A percentile compares a stretch with the other conserved stretches of the same genome.
These are phyloP conservation scores for Oncorhynchus tshawytscha DNA, from an alignment of 2,113 vertebrate species.

Conservation along the genomic window DNA sequence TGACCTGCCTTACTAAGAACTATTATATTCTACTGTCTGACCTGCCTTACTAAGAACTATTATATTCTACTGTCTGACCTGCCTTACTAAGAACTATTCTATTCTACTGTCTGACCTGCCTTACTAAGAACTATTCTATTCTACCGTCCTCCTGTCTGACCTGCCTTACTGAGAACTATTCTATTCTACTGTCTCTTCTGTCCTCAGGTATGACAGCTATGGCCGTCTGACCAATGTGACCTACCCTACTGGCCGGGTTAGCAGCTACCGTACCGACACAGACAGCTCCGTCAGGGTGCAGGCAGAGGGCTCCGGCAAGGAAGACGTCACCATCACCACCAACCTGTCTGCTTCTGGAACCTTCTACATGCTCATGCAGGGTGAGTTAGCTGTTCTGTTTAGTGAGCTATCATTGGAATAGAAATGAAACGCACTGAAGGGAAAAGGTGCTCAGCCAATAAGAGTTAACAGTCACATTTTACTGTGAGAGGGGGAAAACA, in stretches of 20 bases:
- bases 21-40: neutral
- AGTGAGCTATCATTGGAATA: too few species aligned
- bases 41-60: too few species aligned
- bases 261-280: constrained; percentile 89
- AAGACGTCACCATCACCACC: constrained; percentile 93
- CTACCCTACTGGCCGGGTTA: constrained; percentile 93
- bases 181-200: neutral
- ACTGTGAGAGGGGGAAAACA: too few species aligned
- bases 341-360: constrained; percentile 95
- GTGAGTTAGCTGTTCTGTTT: constrained; percentile 62
- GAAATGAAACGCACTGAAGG: too few species aligned
- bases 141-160: neutral
- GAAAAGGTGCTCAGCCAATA: neutral
- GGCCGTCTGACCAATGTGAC: constrained; percentile 96
- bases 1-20: neutral
- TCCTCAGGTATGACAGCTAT: constrained; percentile 89
- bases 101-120: too few species aligned
- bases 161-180: neutral
- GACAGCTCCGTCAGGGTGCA: constrained; percentile 91
- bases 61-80: neutral
- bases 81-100: neutral
- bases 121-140: too few species aligned
- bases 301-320: constrained; percentile 91
- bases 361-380: constrained; percentile 96
- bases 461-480: too few species aligned